These are phyloP conservation scores for Chelonoidis abingdonii DNA, from an alignment of 2,113 vertebrate species.

Conservation along the genomic window DNA sequence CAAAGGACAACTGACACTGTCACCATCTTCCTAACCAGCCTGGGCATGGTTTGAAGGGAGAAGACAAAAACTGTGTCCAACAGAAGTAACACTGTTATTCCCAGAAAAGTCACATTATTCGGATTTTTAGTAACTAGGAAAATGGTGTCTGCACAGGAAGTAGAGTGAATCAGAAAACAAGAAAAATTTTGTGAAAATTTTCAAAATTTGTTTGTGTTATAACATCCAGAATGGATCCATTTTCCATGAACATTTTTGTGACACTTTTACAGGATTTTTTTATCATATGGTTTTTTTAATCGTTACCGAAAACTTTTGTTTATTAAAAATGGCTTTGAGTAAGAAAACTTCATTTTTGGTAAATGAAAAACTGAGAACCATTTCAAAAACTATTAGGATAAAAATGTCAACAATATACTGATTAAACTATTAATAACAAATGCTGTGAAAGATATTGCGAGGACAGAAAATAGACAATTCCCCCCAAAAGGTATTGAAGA, in stretches of 20 bases:
- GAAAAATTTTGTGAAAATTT: background rate
- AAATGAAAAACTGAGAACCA: constrained; percentile 22
- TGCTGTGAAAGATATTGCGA: background rate
- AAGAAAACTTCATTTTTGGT: background rate
- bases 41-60: background rate
- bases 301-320: background rate
- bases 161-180: constrained; percentile 5
- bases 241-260: background rate
- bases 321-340: background rate
- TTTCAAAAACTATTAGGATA: constrained; percentile 45
- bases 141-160: constrained; percentile 32
- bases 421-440: background rate
- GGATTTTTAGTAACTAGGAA: constrained; percentile 65
- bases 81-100: constrained; percentile 72
- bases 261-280: constrained; percentile 17
- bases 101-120: constrained; percentile 73
- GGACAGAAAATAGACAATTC: background rate
- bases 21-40: background rate
- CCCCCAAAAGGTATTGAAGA: background rate
- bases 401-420: constrained; percentile 21
- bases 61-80: constrained; percentile 49
- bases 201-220: background rate
- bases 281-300: constrained; percentile 38
- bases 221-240: background rate
- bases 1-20: constrained; percentile 24